Evolutionary conservation across 2,888 invertebrate species (phyloP), one percentile per base, ranked within the genome.

Genomic region (Patella ulyssiponensis): DNA sequence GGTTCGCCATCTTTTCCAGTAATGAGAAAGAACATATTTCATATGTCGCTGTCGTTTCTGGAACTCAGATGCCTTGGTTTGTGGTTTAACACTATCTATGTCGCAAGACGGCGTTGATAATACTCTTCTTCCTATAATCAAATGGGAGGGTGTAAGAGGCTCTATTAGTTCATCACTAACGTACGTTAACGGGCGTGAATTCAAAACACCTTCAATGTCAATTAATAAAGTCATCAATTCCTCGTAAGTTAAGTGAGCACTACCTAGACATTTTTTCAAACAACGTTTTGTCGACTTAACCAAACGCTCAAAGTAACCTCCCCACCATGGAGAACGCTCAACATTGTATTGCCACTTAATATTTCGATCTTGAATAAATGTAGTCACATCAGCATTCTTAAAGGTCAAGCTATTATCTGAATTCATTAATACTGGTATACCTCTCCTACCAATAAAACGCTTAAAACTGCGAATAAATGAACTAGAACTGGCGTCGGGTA

Each of bases 401-500:
- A 58, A 58, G 20, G 58, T 58, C 20, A 58, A 58, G 12, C 58
- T 58, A 15, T 58, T 58, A 58, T 58, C 58, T 58, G 58, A 58
- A 20, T 58, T 58, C 58, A 58, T 58, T 14, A 58, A 58, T n/a
- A 20, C 20, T 58, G 58, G 58, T n/a, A 58, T 58, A 58, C 58
- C 58, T 58, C 58, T n/a, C 20, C 58, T 58, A 58, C 58, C 58
- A n/a, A 58, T 58, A 58, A 58, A 58, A 20, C 58, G 17, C 58
- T 58, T 58, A n/a, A 58, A 58, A 58, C 58, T 58, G n/a, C 58
- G 17, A 20, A 58, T 58, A 58, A 58, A 58, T 20, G 58, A 17
- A 9, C 58, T 20, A 58, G 58, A 17, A 58, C 58, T 58, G 20
- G 58, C 58, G 58, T 58, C 58, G 7, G 58, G 58, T 20, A 58